Evolutionary conservation across 2,888 invertebrate species (phyloP), one percentile per base, ranked within the genome.

Genomic region (Baronia brevicornis): DNA sequence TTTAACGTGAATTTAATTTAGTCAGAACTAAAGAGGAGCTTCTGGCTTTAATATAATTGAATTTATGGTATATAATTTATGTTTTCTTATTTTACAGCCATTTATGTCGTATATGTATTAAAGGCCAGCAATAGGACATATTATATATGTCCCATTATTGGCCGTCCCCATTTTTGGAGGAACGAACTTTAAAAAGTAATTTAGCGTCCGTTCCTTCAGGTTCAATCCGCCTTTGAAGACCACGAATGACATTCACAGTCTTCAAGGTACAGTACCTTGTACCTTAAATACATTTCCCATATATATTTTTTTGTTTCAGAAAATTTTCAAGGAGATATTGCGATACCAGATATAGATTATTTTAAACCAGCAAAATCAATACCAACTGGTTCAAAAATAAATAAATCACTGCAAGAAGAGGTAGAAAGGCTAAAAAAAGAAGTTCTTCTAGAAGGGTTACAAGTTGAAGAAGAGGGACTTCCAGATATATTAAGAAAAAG

Each of bases 241-340:
- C 28, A 28, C 19, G 13, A 20, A 28, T 17, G 17, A 17, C 17
- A 17, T 17, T 17, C 17, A 30, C 8, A 11, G n/a, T 13, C 7
- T 30, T 20, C 13, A 36, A 39, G 9, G 32, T 19, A 18, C 35
- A 33, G 33, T 24, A 27, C 13, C 3, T n/a, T 2, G 6, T 25
- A 25, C 10, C 6, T 7, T 22, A 25, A n/a, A n/a, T n/a, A n/a
- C n/a, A n/a, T n/a, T n/a, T n/a, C n/a, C 27, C 39, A 33, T 9
- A 21, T 21, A 26, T 13, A 26, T 43, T 34, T 36, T 43, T 57
- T 66, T 48, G 57, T 88, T 88, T 10, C 86, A 95, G 95, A 87
- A 53, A 90, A 89, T 32, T 94, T 94, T 60, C 85, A 91, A 84
- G 94, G 94, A 0, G 95, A 95, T 69, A 94, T 95, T 41, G 94